Base-by-base conservation (phyloP, 2,797 vertebrate genomes). In the Muscicapa comitata region DNA sequence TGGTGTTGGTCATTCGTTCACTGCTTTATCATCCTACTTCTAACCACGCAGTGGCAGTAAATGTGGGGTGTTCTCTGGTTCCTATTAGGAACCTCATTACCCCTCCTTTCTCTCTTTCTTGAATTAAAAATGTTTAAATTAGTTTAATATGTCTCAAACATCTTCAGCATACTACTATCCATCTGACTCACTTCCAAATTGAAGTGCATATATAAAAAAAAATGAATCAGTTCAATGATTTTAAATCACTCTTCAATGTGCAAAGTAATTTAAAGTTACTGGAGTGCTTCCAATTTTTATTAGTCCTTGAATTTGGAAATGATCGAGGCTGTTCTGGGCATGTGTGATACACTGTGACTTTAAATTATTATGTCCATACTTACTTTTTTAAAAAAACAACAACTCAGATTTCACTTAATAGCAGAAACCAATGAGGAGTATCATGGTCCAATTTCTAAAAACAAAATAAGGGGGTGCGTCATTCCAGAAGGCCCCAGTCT, bases 221-320 rank as follows among this genome's bases (percentile, higher is more conserved):
- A 97, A 97, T 95, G 97, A 97, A 98, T 97, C 96, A 97, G 96
- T 97, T 97, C 97, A 97, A 91, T 97, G 97, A 97, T 97, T 98
- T 98, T 98, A 98, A 98, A 98, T 98, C 98, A 97, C 97, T 98
- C 96, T 96, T 98, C 97, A 96, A 97, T 80, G 97, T 98, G 96
- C 95, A 97, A 97, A 98, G 97, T 97, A 98, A 98, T 98, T 98
- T 97, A 98, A 98, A 98, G 98, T 97, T 98, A 98, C 97, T 98
- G 98, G 96, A 98, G 97, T 98, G 97, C 96, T 98, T 98, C 98
- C 97, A 98, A 96, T 98, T 98, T 98, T 98, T 98, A 98, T 98
- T 97, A 98, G 97, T 97, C 97, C 97, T 98, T 98, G 97, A 98
- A 97, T 98, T 97, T 97, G 97, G 98, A 98, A 98, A 97, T 93